Conservation (phyloP, 2,113 vertebrate species). For the Microtus ochrogaster region DNA sequence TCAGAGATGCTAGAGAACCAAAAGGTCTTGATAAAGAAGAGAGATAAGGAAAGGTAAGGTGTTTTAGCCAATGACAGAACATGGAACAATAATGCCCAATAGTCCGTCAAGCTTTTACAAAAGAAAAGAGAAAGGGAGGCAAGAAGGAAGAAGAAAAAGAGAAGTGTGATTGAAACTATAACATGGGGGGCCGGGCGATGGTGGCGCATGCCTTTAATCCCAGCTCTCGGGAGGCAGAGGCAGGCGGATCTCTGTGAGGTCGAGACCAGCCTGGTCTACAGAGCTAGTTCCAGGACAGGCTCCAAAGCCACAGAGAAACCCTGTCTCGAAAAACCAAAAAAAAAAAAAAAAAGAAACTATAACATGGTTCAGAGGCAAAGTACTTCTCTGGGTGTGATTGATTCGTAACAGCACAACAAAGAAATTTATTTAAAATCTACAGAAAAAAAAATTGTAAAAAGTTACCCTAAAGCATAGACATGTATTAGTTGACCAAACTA, state of each 20-base stretch:
- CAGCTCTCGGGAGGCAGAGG: no score
- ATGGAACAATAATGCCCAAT: not conserved
- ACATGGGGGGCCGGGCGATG: no score
- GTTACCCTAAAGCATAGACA: not conserved
- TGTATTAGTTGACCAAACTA: not conserved
- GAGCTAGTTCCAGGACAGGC: no score
- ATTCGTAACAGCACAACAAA: not conserved
- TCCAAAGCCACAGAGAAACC: no score
- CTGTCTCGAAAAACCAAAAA: no score
- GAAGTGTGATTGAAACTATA: not conserved
- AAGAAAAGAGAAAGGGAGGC: no score
- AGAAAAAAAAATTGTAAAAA: not conserved
- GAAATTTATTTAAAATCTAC: not conserved
- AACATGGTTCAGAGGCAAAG: not conserved
- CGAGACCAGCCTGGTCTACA: no score
- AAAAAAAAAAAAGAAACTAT: no score
- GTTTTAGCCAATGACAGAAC: not conserved
- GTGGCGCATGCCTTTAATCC: no score
- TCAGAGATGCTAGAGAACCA: not conserved
- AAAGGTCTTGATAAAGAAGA: not conserved
- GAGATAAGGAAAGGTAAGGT: not conserved
- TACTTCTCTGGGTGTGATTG: not conserved
- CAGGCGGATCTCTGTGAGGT: no score
- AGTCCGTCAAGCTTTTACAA: not conserved
- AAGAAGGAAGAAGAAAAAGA: not conserved